Conservation (phyloP, 2,113 vertebrate genomes). For the Sminthopsis crassicaudata region DNA sequence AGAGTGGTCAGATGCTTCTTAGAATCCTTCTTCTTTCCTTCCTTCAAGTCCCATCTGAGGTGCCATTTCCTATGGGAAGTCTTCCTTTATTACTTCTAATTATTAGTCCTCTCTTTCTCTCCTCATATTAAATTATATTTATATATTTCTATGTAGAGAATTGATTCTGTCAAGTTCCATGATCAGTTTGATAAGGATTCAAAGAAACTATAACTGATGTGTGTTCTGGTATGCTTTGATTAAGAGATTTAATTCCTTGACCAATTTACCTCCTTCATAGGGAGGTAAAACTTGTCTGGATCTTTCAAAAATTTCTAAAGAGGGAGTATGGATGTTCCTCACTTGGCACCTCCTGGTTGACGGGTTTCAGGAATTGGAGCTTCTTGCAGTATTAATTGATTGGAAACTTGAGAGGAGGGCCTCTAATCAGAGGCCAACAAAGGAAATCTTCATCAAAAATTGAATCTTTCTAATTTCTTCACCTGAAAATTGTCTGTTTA, state of each 20-base stretch:
- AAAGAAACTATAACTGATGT: neutral
- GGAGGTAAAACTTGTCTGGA: neutral
- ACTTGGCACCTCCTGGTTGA: neutral
- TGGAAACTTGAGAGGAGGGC: no score
- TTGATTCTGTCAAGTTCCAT: neutral
- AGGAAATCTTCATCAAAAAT: no score
- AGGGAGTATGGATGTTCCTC: neutral
- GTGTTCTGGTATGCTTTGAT: neutral
- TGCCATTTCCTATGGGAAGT: neutral
- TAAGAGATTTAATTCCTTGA: neutral
- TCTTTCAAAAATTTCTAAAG: neutral
- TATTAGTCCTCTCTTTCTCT: neutral
- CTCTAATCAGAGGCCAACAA: no score
- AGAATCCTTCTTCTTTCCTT: neutral
- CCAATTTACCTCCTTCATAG: neutral
- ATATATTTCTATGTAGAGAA: neutral
- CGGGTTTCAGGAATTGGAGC: neutral
- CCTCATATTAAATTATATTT: neutral
- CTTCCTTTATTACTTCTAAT: conserved; percentile 17
- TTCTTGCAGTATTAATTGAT: no score
- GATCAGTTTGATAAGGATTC: neutral
- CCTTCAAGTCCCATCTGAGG: neutral
- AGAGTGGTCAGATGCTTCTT: neutral
- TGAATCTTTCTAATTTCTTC: no score
- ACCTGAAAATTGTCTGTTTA: no score